phyloP scores from a whole-genome alignment of 2,888 invertebrate genomes.

The Pediacus dermestoides region DNA sequence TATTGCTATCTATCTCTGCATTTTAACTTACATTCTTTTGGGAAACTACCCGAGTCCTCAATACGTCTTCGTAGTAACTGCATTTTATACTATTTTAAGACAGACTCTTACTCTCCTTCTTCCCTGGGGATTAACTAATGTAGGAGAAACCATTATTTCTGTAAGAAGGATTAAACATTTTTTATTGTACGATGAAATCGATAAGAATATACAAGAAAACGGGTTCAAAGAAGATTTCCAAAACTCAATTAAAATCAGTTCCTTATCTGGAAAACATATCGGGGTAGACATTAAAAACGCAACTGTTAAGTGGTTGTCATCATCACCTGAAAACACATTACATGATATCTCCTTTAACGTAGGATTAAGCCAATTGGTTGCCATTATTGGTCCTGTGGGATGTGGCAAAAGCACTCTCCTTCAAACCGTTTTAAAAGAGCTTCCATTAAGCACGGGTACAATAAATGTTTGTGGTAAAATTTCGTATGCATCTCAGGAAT shows the following conservation, averaged over 20 bases:
- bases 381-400: constrained; percentile 65
- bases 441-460: constrained; percentile 60
- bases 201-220: too few relatives aligned
- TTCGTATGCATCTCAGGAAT: constrained; percentile 75
- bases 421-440: constrained; percentile 68
- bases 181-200: constrained; percentile 43
- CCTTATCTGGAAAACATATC: constrained; percentile 16
- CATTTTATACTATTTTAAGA: constrained; percentile 70
- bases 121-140: constrained; percentile 61
- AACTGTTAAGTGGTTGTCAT: constrained; percentile 23
- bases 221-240: too few relatives aligned
- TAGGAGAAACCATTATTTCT: constrained; percentile 58
- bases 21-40: constrained; percentile 69
- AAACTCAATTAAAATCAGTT: too few relatives aligned
- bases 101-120: constrained; percentile 62
- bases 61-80: constrained; percentile 70
- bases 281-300: constrained; percentile 11
- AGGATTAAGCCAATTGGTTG: constrained; percentile 32
- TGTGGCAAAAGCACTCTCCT: constrained; percentile 67
- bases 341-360: constrained; percentile 16
- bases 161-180: constrained; percentile 55
- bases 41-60: constrained; percentile 56
- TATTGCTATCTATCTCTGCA: constrained; percentile 76
- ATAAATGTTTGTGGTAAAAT: constrained; percentile 60
- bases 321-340: constrained; percentile 19